A percentile compares a stretch with the other conserved stretches of the same genome.
These are phyloP conservation scores for Sebastes cheni DNA, from an alignment of 2,797 vertebrate species.

Conservation along the genomic window DNA sequence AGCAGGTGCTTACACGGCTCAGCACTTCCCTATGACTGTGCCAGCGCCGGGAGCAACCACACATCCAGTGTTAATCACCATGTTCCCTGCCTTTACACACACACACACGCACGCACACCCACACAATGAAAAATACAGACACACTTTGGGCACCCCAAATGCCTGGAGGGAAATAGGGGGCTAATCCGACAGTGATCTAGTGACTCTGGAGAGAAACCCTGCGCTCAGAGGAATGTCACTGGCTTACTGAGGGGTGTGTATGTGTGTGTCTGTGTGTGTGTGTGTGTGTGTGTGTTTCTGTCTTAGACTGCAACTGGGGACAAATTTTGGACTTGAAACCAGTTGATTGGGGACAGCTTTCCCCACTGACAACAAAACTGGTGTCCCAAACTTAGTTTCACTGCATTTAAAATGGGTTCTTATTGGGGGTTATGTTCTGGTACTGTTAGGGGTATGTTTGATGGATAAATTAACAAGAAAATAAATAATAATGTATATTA, in stretches of 20 bases:
- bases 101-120: constrained; percentile 13
- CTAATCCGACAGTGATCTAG: constrained; percentile 84
- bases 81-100: constrained; percentile 50
- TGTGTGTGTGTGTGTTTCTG: constrained; percentile 6
- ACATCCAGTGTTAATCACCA: constrained; percentile 76
- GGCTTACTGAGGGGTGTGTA: constrained; percentile 29
- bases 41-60: constrained; percentile 70
- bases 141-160: constrained; percentile 66
- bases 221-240: constrained; percentile 57
- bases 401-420: not conserved
- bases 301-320: not conserved
- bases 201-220: constrained; percentile 70
- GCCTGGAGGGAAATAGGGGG: constrained; percentile 71
- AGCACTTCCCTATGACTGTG: constrained; percentile 67
- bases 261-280: constrained; percentile 7
- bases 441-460: not conserved
- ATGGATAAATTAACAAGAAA: not conserved
- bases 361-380: not conserved
- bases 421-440: not conserved
- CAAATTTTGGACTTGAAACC: not conserved
- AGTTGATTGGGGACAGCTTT: not conserved
- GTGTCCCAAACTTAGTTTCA: not conserved
- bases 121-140: constrained; percentile 48
- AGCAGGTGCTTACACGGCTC: constrained; percentile 81
- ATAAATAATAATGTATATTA: not conserved